A percentile compares a stretch with the other conserved stretches of the same genome.
Evolutionary conservation across 2,797 vertebrate species (phyloP).

Genomic region (Poliocrania exsul): DNA sequence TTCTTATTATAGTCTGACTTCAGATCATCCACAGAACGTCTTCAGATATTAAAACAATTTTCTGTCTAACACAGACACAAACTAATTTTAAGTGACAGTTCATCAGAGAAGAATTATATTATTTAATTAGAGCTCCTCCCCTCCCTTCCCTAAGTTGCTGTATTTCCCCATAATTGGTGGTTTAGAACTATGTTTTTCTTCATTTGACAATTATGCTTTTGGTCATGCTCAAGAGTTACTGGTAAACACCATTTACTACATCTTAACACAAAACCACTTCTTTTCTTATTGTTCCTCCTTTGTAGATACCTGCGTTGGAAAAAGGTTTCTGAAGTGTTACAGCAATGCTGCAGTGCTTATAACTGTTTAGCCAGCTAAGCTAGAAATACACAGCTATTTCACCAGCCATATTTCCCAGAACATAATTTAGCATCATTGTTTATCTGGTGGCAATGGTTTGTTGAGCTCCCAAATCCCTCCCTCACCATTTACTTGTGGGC

Average conservation of each 20-base stretch:
- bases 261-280: not conserved
- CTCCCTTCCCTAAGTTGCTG: not conserved
- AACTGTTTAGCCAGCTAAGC: not conserved
- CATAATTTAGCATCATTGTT: not conserved
- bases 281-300: not conserved
- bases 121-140: not conserved
- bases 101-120: not conserved
- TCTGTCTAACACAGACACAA: slow-evolving; percentile 16
- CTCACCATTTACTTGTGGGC: not conserved
- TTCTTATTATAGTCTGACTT: not conserved
- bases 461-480: not conserved
- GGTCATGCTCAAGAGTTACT: not conserved
- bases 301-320: not conserved
- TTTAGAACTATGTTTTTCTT: not conserved
- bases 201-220: not conserved
- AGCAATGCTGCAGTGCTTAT: not conserved
- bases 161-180: not conserved
- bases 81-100: not conserved
- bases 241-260: not conserved
- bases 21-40: not conserved
- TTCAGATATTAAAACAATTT: not conserved
- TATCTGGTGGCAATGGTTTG: not conserved
- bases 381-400: not conserved
- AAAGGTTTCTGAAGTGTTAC: not conserved
- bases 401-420: not conserved